These are phyloP conservation scores for Temnothorax ravouxi DNA, from an alignment of 2,888 invertebrate species.

Conservation along the genomic window DNA sequence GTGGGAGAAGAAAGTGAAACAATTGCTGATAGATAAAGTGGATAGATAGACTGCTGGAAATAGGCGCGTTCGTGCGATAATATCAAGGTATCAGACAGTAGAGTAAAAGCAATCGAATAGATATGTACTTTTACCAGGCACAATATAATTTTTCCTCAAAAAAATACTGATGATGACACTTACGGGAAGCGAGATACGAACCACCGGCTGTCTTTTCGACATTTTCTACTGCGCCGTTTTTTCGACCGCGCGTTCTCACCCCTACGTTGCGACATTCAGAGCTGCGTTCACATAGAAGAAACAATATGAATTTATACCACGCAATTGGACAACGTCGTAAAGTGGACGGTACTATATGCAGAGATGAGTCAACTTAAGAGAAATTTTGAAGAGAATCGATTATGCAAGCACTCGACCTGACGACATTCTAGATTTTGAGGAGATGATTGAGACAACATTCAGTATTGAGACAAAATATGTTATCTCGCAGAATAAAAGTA, in stretches of 20 bases:
- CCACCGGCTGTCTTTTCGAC: conserved; percentile 85
- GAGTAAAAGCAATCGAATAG: conserved; percentile 35
- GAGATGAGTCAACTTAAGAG: conserved; percentile 16
- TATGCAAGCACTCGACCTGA: background rate
- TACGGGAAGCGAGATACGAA: conserved; percentile 81
- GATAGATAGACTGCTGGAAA: background rate
- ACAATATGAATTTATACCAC: conserved; percentile 64
- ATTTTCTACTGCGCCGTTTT: conserved; percentile 80
- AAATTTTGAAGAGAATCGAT: conserved; percentile 1
- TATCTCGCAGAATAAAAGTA: background rate
- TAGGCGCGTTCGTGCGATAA: conserved; percentile 53
- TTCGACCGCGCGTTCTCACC: conserved; percentile 83
- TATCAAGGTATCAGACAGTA: conserved; percentile 28
- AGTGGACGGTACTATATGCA: background rate
- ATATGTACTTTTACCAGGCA: conserved; percentile 30
- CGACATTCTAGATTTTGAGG: background rate
- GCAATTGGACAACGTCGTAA: conserved; percentile 9
- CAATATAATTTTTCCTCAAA: conserved; percentile 59
- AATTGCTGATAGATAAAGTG: conserved; percentile 17
- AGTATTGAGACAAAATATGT: background rate
- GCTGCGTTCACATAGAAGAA: conserved; percentile 83
- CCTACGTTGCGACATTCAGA: conserved; percentile 84
- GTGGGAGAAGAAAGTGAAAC: conserved; percentile 8
- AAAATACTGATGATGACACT: conserved; percentile 64
- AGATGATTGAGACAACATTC: conserved; percentile 18